Conservation (phyloP, 2,113 vertebrate genomes). For the Alaudala cheleensis region DNA sequence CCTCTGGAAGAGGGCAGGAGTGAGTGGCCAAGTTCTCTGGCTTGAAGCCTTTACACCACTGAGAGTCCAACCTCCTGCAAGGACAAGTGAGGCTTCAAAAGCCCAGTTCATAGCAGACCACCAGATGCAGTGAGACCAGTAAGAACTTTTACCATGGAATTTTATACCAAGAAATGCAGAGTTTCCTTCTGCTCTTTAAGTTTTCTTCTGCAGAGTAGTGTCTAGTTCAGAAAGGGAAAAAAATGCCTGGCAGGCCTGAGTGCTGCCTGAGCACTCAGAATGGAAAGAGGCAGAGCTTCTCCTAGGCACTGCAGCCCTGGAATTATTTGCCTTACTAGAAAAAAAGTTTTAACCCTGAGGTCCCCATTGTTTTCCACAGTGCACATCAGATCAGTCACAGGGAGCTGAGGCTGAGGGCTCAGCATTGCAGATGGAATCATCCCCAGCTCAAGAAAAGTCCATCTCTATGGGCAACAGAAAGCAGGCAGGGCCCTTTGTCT, state of each 20-base stretch:
- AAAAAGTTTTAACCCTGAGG: conserved; percentile 35
- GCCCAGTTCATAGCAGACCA: not conserved
- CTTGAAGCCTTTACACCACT: not conserved
- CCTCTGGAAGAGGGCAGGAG: not conserved
- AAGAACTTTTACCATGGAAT: not conserved
- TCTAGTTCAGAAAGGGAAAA: conserved; percentile 47
- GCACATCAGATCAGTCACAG: not conserved
- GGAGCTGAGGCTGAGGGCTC: not conserved
- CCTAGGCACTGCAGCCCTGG: not conserved
- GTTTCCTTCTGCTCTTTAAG: not conserved
- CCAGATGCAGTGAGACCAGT: not conserved
- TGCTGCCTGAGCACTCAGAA: not conserved
- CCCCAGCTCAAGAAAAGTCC: not conserved
- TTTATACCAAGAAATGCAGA: not conserved
- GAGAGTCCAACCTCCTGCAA: not conserved
- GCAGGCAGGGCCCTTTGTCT: not conserved
- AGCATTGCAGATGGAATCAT: accelerated
- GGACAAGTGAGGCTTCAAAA: not conserved
- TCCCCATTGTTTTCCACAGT: not conserved
- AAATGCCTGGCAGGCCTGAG: conserved; percentile 32
- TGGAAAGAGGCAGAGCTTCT: conserved; percentile 43
- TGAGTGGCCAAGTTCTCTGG: not conserved
- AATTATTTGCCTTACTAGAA: conserved; percentile 38
- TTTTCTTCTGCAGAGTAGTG: not conserved
- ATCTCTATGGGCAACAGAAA: not conserved